Evolutionary conservation across 64 coral and sea anemone genomes (phyloP).

Genomic region (Stichodactyla mertensii): DNA sequence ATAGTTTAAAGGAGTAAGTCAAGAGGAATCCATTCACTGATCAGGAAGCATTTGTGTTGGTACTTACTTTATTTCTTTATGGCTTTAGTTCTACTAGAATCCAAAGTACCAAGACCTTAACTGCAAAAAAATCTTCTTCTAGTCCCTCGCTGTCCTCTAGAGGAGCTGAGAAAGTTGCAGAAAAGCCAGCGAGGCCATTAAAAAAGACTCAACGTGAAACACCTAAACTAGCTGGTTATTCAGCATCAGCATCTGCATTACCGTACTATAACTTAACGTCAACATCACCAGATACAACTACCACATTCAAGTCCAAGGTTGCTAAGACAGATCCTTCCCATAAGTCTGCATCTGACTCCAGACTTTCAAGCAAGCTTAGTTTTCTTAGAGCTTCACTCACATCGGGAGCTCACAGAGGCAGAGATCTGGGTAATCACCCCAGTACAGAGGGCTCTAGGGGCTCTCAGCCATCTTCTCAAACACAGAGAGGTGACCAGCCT

Average conservation of each 20-base stretch:
- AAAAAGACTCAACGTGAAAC: constrained; percentile 8
- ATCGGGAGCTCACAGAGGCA: constrained; percentile 25
- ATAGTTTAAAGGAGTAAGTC: no score
- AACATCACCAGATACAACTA: neutral
- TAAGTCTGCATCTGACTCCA: constrained; percentile 20
- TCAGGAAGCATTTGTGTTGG: no score
- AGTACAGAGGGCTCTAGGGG: constrained; percentile 5
- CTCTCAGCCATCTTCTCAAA: constrained; percentile 24
- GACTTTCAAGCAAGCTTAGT: constrained; percentile 17
- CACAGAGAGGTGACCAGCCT: constrained; percentile 56
- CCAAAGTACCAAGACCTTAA: neutral
- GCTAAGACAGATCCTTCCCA: constrained; percentile 6
- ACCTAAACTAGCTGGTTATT: neutral
- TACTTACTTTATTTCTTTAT: no score
- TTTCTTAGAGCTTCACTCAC: constrained; percentile 15
- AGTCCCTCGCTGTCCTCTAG: neutral
- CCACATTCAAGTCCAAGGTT: neutral
- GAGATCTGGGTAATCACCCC: constrained; percentile 28
- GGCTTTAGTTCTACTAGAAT: neutral
- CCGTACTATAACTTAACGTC: neutral
- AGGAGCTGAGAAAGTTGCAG: constrained; percentile 1
- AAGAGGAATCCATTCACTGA: no score
- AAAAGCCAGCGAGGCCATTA: neutral
- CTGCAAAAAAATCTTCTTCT: neutral
- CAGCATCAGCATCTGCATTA: neutral